Percentiles rank a stretch among this genome's conserved stretches.
These are phyloP conservation scores for Taphrorychus bicolor DNA, from an alignment of 2,888 invertebrate species.

Conservation along the genomic window DNA sequence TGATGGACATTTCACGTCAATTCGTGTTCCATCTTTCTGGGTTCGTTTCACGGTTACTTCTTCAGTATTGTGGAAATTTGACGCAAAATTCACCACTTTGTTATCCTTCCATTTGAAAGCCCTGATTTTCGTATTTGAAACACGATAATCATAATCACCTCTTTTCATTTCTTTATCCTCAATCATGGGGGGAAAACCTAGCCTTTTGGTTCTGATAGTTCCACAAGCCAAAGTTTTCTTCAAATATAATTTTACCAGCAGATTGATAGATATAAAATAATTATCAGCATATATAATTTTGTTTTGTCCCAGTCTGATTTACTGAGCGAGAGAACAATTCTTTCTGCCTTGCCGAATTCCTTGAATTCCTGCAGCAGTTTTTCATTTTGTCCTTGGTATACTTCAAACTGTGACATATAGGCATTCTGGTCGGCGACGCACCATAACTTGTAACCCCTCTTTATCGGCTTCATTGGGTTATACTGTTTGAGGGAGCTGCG, in stretches of 20 bases:
- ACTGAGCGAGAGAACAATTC: conserved; percentile 42
- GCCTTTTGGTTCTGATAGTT: not conserved
- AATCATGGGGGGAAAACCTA: conserved; percentile 4
- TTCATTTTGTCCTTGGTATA: conserved; percentile 45
- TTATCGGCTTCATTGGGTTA: conserved; percentile 45
- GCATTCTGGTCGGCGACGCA: conserved; percentile 38
- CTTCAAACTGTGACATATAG: conserved; percentile 41
- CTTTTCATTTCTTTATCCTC: conserved; percentile 3
- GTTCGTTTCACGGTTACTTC: not conserved
- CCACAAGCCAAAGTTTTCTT: conserved; percentile 27
- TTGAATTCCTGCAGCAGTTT: conserved; percentile 36
- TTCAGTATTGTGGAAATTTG: not conserved
- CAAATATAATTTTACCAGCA: conserved; percentile 23
- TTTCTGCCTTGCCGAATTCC: conserved; percentile 43
- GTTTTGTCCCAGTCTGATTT: conserved; percentile 28
- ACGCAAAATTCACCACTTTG: conserved; percentile 21
- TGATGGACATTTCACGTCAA: not conserved
- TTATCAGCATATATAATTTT: conserved; percentile 30
- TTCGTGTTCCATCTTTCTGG: conserved; percentile 1
- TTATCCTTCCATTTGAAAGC: conserved; percentile 5
- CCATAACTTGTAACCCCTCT: conserved; percentile 45
- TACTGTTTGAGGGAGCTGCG: conserved; percentile 42
- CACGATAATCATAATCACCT: not conserved
- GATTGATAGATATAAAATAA: conserved; percentile 23
- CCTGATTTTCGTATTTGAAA: not conserved